A percentile compares a stretch with the other conserved stretches of the same genome.
phyloP scores from a whole-genome alignment of 2,113 vertebrate species.

The Cisticola juncidis region DNA sequence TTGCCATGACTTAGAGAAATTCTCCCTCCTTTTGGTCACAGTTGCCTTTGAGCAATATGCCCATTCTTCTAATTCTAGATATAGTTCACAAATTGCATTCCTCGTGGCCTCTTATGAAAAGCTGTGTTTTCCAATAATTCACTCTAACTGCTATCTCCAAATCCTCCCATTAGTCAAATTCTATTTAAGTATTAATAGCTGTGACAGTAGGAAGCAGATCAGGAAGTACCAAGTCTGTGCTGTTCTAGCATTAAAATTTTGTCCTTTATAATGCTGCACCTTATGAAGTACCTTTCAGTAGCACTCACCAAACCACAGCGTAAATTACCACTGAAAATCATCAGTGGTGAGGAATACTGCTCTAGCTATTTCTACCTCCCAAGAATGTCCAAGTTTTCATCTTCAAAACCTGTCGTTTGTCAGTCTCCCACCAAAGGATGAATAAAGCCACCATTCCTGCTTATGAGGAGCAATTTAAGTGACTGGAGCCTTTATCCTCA shows the following conservation, averaged over 20 bases:
- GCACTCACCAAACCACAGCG: neutral
- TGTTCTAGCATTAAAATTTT: neutral
- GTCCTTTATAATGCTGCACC: neutral
- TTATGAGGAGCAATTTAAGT: neutral
- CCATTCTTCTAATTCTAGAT: neutral
- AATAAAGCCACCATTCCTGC: neutral
- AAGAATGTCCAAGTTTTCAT: neutral
- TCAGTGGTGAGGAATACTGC: neutral
- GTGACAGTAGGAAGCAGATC: neutral
- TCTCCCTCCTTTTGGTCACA: neutral
- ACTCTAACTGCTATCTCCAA: neutral
- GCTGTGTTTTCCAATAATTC: neutral
- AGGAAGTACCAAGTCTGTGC: neutral
- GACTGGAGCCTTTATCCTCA: neutral
- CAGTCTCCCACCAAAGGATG: neutral
- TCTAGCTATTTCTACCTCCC: neutral
- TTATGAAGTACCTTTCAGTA: neutral
- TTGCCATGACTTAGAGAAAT: neutral
- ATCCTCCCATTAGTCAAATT: neutral
- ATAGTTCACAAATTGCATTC: neutral
- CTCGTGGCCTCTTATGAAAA: neutral
- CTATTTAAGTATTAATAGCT: neutral
- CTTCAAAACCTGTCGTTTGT: neutral
- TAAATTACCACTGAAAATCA: neutral
- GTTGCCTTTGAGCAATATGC: neutral